phyloP scores from a whole-genome alignment of 2,888 invertebrate species.

The Herminia tarsipennalis region DNA sequence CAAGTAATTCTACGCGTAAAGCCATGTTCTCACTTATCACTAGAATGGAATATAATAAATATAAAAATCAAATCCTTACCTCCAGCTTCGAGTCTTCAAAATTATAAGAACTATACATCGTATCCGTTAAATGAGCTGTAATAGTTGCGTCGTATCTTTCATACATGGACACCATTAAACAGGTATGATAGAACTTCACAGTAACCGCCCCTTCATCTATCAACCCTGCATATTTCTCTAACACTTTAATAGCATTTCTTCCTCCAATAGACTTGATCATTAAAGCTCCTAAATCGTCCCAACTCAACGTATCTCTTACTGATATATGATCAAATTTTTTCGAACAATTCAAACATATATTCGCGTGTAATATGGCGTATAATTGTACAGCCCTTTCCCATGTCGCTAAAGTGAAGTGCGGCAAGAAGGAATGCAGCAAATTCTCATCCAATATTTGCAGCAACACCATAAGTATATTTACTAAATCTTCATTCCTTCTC shows the following conservation, averaged over 20 bases:
- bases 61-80: conserved; percentile 52
- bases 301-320: conserved; percentile 81
- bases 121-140: conserved; percentile 65
- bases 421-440: conserved; percentile 82
- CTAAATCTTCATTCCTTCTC: conserved; percentile 77
- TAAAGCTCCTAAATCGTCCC: conserved; percentile 86
- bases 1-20: no score
- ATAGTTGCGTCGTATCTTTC: conserved; percentile 72
- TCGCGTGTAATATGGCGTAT: conserved; percentile 84
- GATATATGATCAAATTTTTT: conserved; percentile 74
- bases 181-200: conserved; percentile 86
- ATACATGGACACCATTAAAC: conserved; percentile 78
- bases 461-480: conserved; percentile 82
- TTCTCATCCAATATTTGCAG: conserved; percentile 86
- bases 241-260: conserved; percentile 82
- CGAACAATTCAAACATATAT: conserved; percentile 87
- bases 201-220: conserved; percentile 86
- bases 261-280: conserved; percentile 87
- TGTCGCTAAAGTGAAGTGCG: conserved; percentile 83
- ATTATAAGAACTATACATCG: conserved; percentile 70
- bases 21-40: no score
- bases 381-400: conserved; percentile 86
- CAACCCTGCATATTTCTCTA: conserved; percentile 82
- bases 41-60: not conserved
- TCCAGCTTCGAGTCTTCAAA: conserved; percentile 69